phyloP scores from a whole-genome alignment of 2,888 invertebrate species.

The Beris chalybata region DNA sequence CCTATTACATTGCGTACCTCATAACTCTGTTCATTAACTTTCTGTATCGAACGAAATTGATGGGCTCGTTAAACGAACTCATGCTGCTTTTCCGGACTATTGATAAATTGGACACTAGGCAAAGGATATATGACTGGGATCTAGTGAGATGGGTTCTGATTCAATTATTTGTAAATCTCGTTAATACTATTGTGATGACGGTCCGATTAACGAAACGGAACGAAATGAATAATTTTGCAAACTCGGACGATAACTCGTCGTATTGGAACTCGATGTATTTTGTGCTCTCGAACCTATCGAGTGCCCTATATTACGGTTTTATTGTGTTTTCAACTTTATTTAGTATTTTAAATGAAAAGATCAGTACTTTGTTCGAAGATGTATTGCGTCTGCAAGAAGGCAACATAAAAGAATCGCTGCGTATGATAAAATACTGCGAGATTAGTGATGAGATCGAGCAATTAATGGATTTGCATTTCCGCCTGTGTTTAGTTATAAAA shows the following conservation, averaged over 20 bases:
- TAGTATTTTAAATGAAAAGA: not conserved
- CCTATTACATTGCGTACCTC: no score
- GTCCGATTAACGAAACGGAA: no score
- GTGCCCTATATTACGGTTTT: not conserved
- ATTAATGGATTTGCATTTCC: not conserved
- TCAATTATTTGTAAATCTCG: not conserved
- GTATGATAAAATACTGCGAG: not conserved
- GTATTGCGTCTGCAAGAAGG: not conserved
- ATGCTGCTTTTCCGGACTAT: no score
- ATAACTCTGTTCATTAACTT: no score
- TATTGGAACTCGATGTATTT: not conserved
- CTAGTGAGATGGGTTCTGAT: not conserved
- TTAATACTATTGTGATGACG: not conserved
- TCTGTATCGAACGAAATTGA: no score
- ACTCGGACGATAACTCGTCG: no score
- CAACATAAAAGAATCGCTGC: not conserved
- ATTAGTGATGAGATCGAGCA: slow-evolving; percentile 6
- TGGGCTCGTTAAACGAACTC: no score
- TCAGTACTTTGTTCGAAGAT: not conserved
- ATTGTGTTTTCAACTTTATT: not conserved
- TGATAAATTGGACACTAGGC: no score
- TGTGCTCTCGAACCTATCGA: not conserved
- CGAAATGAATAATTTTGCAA: no score
- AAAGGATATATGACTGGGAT: no score
- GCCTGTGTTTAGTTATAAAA: not conserved